Evolutionary conservation across 2,113 vertebrate species (phyloP), one percentile per base, ranked within the genome.

Genomic region (Taxidea taxus): DNA sequence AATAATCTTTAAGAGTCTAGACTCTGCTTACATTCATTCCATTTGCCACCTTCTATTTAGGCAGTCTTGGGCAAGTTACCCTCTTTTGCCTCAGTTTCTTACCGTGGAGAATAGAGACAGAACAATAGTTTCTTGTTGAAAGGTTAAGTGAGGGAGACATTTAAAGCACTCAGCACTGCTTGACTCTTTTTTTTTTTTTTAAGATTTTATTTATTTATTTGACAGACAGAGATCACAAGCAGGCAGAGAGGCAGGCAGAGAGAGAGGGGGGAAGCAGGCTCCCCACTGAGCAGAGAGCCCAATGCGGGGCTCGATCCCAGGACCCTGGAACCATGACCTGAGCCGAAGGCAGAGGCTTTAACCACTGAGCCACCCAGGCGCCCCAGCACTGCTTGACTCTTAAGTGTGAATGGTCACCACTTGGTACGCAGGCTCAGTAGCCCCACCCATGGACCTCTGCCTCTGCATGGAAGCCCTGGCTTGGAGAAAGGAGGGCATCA

Each of bases 401-500:
- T 16, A 6, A 3, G 15, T 51, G 5, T 31, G 31, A 90, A 14
- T 47, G 14, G 4, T 7, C n/a, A 1, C 1, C 15, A 4, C 15
- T 37, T 37, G 60, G 44, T 39, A 14, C 7, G 0, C 62, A 37
- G 81, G 34, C 39, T 56, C 31, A 3, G 10, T 15, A 7, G 14
- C 20, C 39, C 42, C n/a, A 44, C 27, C 8, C 54, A 7, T 14
- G 5, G 77, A 9, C 25, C 15, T 27, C 37, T 6, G 31, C 39
- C 15, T 60, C 54, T 90, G 20, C 39, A 6, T 4, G 37, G 60
- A 75, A 75, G 42, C 18, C 37, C 51, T 77, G 39, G 21, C 44
- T 94, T 74, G 39, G 54, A 90, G 90, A 92, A 91, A 92, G 77
- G 85, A 54, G 7, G 34, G 56, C 18, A 11, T 74, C 16, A 7